phyloP scores from a whole-genome alignment of 2,888 invertebrate species.

The Oscheius sp. region DNA sequence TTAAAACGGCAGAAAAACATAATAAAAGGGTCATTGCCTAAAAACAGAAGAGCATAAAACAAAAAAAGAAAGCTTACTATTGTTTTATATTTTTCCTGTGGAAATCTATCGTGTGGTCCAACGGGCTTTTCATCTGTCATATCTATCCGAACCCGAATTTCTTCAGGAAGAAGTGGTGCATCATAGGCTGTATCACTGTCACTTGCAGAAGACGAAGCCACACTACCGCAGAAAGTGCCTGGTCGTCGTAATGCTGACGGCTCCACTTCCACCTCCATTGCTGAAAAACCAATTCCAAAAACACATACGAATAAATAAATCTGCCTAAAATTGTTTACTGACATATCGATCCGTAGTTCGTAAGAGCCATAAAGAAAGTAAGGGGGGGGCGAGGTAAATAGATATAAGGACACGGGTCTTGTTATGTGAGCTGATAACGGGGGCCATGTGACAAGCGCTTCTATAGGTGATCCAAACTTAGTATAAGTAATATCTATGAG shows the following conservation, averaged over 20 bases:
- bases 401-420: too few species aligned
- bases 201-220: slow-evolving; percentile 39
- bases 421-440: too few species aligned
- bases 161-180: slow-evolving; percentile 56
- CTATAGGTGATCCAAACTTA: too few species aligned
- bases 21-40: slow-evolving; percentile 61
- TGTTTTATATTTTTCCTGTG: slow-evolving; percentile 55
- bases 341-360: too few species aligned
- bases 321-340: too few species aligned
- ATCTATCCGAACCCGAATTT: slow-evolving; percentile 46
- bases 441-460: too few species aligned
- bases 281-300: slow-evolving; percentile 10
- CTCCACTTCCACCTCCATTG: slow-evolving; percentile 33
- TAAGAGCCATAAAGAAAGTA: too few species aligned
- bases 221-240: slow-evolving; percentile 43
- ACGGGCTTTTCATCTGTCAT: slow-evolving; percentile 51
- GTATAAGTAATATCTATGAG: too few species aligned
- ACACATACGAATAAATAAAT: too few species aligned
- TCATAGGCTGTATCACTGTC: slow-evolving; percentile 53
- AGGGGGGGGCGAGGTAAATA: too few species aligned
- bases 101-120: slow-evolving; percentile 54
- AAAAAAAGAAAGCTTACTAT: slow-evolving; percentile 35
- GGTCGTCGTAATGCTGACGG: slow-evolving; percentile 38
- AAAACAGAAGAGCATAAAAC: slow-evolving; percentile 29
- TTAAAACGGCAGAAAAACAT: slow-evolving; percentile 59